Evolutionary conservation across 2,797 vertebrate species (phyloP).

Genomic region (Aphelocoma californica): DNA sequence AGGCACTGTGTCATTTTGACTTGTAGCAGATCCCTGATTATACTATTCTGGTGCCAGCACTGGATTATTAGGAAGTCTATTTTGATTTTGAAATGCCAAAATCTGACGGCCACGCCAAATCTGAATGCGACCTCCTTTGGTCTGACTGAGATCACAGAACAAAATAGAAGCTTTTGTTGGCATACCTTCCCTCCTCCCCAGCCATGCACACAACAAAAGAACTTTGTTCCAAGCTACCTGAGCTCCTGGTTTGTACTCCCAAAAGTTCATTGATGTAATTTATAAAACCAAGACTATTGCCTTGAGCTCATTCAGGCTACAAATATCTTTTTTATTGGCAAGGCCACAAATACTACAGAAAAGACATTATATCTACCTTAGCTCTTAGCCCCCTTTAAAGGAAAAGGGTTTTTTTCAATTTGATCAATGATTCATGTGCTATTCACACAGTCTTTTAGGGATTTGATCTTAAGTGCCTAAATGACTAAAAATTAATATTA

Average conservation of each 20-base stretch:
- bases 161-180: neutral
- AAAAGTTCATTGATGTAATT: neutral
- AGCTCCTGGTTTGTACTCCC: neutral
- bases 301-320: neutral
- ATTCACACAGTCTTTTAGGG: neutral
- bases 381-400: neutral
- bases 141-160: neutral
- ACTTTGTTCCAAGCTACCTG: neutral
- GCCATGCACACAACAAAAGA: neutral
- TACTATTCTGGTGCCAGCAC: neutral
- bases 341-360: neutral
- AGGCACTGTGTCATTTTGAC: neutral
- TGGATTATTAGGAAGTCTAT: neutral
- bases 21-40: neutral
- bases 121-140: neutral
- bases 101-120: neutral
- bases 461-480: neutral
- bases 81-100: neutral
- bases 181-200: neutral
- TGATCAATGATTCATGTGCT: neutral
- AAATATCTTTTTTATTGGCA: neutral
- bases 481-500: neutral
- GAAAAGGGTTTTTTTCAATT: fast-evolving
- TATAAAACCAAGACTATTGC: neutral
- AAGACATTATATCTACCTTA: neutral